Conservation (phyloP, 1,140 invertebrate genomes). For the Magallana angulata region DNA sequence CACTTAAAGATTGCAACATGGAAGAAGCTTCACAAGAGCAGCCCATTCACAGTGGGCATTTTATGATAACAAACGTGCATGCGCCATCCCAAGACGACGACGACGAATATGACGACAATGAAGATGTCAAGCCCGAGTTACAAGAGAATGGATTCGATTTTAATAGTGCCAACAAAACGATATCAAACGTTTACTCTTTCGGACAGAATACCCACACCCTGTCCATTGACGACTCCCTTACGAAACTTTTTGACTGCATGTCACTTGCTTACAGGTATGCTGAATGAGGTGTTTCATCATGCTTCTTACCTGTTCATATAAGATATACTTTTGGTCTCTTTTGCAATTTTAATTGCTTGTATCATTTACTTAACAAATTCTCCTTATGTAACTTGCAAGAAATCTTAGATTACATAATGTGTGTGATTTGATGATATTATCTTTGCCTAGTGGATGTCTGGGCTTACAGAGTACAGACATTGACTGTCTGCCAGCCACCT, state of each 20-base stretch:
- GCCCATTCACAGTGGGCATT: conserved; percentile 96
- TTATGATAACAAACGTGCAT: conserved; percentile 96
- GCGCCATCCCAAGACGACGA: conserved; percentile 93
- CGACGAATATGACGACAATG: conserved; percentile 82
- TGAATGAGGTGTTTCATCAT: conserved; percentile 39
- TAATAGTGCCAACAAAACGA: conserved; percentile 80
- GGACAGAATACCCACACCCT: conserved; percentile 81
- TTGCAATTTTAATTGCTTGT: no score
- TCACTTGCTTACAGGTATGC: conserved; percentile 95
- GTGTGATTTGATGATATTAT: no score
- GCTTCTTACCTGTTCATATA: neutral
- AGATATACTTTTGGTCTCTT: neutral
- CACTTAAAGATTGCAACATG: conserved; percentile 9
- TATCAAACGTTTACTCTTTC: conserved; percentile 77
- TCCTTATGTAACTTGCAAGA: no score
- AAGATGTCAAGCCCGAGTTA: conserved; percentile 58
- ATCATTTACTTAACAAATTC: no score
- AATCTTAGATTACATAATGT: no score
- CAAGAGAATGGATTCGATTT: conserved; percentile 73
- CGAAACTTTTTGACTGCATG: conserved; percentile 97
- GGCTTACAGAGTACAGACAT: no score
- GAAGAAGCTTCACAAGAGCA: neutral
- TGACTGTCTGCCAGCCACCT: no score
- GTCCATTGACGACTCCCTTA: conserved; percentile 94
- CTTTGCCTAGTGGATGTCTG: no score